These are phyloP conservation scores for Plectrocnemia conspersa DNA, from an alignment of 1,140 invertebrate genomes.

Conservation along the genomic window DNA sequence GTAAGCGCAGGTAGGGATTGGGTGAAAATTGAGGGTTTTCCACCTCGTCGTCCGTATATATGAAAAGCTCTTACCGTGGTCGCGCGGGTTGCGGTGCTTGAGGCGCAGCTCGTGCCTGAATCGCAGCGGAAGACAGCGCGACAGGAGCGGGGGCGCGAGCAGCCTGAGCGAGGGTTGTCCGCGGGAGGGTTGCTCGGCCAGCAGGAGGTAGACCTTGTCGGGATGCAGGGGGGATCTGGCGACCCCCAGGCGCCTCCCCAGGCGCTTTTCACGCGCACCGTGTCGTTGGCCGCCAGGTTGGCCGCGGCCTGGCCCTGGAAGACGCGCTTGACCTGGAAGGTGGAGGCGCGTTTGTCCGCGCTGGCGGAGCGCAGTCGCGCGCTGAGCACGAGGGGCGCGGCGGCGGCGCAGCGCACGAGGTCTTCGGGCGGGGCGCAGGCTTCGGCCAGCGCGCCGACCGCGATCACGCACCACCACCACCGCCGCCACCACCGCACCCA, in stretches of 20 bases:
- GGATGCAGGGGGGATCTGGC: conserved; percentile 48
- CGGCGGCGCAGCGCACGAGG: conserved; percentile 57
- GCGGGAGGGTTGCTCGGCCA: conserved; percentile 21
- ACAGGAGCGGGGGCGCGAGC: conserved; percentile 21
- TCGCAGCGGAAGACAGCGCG: conserved; percentile 6
- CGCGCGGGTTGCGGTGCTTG: no score
- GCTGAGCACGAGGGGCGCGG: conserved; percentile 59
- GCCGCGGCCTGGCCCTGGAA: conserved; percentile 53
- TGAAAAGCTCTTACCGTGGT: no score
- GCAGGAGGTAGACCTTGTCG: conserved; percentile 39
- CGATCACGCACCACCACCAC: neutral
- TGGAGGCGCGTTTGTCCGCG: conserved; percentile 52
- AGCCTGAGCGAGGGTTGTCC: conserved; percentile 1
- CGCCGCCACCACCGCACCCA: neutral
- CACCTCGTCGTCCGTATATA: no score
- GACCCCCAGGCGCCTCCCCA: conserved; percentile 59
- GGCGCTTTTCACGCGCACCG: conserved; percentile 56
- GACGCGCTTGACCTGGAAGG: conserved; percentile 60
- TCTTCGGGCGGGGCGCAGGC: conserved; percentile 54
- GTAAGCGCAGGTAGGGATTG: no score
- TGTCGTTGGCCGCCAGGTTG: conserved; percentile 50
- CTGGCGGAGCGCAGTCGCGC: conserved; percentile 61
- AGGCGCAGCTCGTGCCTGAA: conserved; percentile 14
- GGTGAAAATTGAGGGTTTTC: no score
- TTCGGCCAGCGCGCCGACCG: conserved; percentile 37